phyloP scores from a whole-genome alignment of 2,888 invertebrate species.

The Trichopria drosophilae region DNA sequence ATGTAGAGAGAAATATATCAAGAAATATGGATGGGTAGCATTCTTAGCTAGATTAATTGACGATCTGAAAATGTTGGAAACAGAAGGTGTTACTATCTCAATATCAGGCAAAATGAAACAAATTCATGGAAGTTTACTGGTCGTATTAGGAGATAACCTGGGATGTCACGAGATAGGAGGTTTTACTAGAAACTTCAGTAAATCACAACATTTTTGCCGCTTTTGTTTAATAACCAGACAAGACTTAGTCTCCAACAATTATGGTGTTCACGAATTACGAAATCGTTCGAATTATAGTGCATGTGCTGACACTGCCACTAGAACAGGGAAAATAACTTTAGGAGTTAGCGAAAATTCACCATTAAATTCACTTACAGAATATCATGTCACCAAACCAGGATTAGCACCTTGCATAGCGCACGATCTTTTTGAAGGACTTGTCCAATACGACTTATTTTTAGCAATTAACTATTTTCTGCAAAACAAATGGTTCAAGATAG shows the following conservation, averaged over 20 bases:
- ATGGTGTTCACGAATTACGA: not conserved
- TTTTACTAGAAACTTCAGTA: constrained; percentile 39
- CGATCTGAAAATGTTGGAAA: constrained; percentile 38
- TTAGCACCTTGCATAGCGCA: constrained; percentile 27
- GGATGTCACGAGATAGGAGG: constrained; percentile 41
- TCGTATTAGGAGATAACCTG: constrained; percentile 19
- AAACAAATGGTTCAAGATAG: not conserved
- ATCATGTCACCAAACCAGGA: constrained; percentile 34
- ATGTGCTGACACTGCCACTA: not conserved
- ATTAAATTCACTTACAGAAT: constrained; percentile 34
- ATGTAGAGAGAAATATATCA: constrained; percentile 36
- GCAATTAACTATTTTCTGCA: constrained; percentile 30
- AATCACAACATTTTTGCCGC: constrained; percentile 36
- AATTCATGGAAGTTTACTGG: constrained; percentile 33
- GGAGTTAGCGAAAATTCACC: constrained; percentile 33
- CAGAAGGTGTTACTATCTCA: constrained; percentile 27
- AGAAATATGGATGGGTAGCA: constrained; percentile 34
- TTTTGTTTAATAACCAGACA: constrained; percentile 28
- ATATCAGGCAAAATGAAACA: not conserved
- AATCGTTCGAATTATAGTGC: not conserved
- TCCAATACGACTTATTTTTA: constrained; percentile 32
- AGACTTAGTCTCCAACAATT: not conserved
- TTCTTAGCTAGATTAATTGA: constrained; percentile 33
- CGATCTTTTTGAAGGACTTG: constrained; percentile 35
- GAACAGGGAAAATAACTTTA: constrained; percentile 1